Evolutionary conservation across 1,140 invertebrate genomes (phyloP), one percentile per base, ranked within the genome.

Genomic region (Andrena cerasifolii): DNA sequence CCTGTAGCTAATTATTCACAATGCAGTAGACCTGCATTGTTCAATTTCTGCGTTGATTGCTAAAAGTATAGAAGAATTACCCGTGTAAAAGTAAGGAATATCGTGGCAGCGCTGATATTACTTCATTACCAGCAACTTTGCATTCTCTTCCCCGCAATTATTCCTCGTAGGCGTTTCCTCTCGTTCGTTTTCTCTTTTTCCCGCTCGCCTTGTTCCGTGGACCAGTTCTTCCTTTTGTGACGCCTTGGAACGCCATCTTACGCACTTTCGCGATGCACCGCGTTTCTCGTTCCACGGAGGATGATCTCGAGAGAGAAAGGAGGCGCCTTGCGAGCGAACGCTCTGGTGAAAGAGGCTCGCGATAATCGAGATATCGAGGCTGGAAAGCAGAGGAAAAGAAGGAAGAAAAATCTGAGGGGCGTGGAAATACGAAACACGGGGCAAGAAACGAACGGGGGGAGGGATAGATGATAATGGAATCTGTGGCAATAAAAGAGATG

Each of bases 231-330:
- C 65, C 66, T 80, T 80, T 80, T 78, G 61, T 70, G 67, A 66
- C 74, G 74, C 74, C 75, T 71, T 26, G 59, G 54, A 71, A 80
- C 56, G 63, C 56, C 40, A n/a, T 53, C 62, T 66, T 75, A 67
- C 73, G 63, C 73, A 67, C 73, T 75, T 47, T 75, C 73, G 51
- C 40, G 47, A 65, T 74, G 61, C 71, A 31, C n/a, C n/a, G 4
- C 21, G 54, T 33, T 58, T 61, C 14, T n/a, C 47, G 43, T 51
- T 80, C 58, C 33, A 61, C 67, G 68, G 53, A 61, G 59, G 31
- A 73, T 74, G 79, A 79, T 78, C 76, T 74, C 51, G 59, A 78
- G 68, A 62, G 68, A 75, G 73, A 75, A 75, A 75, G 51, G 40
- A 56, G 72, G 26, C 72, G 72, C 21, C 10, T 40, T 58, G 49